Percentiles rank a stretch among this genome's conserved stretches.
Conservation (phyloP, 2,113 vertebrate genomes). For the Upupa epops region DNA sequence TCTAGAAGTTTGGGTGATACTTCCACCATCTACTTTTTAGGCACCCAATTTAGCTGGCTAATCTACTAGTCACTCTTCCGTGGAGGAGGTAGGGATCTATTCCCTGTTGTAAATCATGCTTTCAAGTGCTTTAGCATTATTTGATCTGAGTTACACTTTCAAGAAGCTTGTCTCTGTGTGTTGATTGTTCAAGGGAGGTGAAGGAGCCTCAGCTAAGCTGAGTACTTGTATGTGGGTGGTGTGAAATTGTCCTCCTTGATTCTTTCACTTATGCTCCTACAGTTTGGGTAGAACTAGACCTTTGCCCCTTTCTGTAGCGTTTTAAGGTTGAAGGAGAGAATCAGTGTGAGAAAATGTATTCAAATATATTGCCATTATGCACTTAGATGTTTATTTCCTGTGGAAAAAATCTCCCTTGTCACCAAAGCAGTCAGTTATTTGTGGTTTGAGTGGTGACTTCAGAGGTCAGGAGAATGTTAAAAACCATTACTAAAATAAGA, state of each 20-base stretch:
- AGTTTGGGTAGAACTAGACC: background rate
- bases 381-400: background rate
- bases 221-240: conserved; percentile 24
- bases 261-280: background rate
- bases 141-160: conserved; percentile 19
- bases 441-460: background rate
- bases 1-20: background rate
- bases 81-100: background rate
- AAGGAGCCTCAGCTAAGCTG: conserved; percentile 25
- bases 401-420: background rate
- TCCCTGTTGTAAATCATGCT: background rate
- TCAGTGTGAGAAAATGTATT: background rate
- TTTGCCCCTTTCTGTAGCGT: background rate
- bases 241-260: conserved; percentile 31
- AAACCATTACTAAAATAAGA: background rate
- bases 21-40: background rate
- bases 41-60: background rate
- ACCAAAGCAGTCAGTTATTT: background rate
- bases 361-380: background rate
- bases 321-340: background rate
- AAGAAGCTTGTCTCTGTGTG: background rate
- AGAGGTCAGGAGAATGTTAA: background rate
- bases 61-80: background rate
- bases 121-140: background rate
- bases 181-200: background rate